Evolutionary conservation across 2,888 invertebrate genomes (phyloP).

Genomic region (Heliconius aoede): DNA sequence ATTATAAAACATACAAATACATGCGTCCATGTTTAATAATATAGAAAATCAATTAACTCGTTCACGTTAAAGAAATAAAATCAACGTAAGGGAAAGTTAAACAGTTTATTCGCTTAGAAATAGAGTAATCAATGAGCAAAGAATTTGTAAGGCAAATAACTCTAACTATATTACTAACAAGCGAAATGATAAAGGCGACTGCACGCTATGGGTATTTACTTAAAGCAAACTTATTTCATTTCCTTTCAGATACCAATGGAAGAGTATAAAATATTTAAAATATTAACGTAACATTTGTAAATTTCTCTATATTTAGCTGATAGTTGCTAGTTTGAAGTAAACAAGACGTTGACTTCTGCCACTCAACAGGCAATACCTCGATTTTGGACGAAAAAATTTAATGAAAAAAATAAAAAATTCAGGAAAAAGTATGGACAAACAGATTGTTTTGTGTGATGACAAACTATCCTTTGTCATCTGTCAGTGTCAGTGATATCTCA

Average conservation of each 20-base stretch:
- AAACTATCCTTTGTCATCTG: too few species aligned
- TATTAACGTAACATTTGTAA: background rate
- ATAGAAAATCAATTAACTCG: background rate
- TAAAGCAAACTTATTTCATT: slow-evolving; percentile 51
- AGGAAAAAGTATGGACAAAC: too few species aligned
- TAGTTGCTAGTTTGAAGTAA: too few species aligned
- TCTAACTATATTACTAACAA: slow-evolving; percentile 60
- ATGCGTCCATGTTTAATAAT: background rate
- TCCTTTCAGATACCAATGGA: background rate
- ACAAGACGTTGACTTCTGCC: too few species aligned
- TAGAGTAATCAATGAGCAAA: slow-evolving; percentile 42
- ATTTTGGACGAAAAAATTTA: too few species aligned
- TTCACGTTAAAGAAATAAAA: background rate
- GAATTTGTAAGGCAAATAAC: slow-evolving; percentile 47
- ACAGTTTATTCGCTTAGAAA: slow-evolving; percentile 27
- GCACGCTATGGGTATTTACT: slow-evolving; percentile 51
- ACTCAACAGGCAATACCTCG: too few species aligned
- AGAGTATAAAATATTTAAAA: background rate
- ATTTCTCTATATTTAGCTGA: too few species aligned
- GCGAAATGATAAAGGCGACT: slow-evolving; percentile 60
- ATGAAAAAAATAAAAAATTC: too few species aligned
- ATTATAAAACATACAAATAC: too few species aligned
- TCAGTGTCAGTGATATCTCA: too few species aligned
- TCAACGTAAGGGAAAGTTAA: background rate
- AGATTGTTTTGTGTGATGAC: too few species aligned